Percentiles rank a stretch among this genome's conserved stretches.
phyloP scores from a whole-genome alignment of 2,113 vertebrate genomes.

The Hippoglossus stenolepis region DNA sequence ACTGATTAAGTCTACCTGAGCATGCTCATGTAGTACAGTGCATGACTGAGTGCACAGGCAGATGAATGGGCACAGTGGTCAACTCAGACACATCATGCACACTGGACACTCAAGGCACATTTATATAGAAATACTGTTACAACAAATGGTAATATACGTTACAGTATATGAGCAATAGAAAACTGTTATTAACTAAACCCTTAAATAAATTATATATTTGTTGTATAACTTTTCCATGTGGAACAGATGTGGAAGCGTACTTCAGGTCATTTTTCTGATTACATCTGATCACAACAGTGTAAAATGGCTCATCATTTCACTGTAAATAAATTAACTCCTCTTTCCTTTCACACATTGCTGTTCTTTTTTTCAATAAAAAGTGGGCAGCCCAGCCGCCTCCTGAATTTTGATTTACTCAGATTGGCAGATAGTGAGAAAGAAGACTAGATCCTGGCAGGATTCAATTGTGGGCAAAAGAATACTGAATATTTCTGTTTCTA shows the following conservation, averaged over 20 bases:
- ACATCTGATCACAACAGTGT: not conserved
- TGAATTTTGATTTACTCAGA: constrained; percentile 16
- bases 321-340: not conserved
- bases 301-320: not conserved
- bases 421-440: constrained; percentile 4
- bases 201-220: not conserved
- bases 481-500: not conserved
- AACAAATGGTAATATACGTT: constrained; percentile 9
- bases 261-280: constrained; percentile 11
- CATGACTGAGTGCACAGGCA: constrained; percentile 37
- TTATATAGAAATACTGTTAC: constrained; percentile 12
- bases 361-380: constrained; percentile 6
- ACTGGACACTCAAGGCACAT: constrained; percentile 28
- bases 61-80: constrained; percentile 20
- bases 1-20: constrained; percentile 49
- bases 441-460: constrained; percentile 9
- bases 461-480: not conserved
- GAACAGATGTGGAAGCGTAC: not conserved
- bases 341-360: constrained; percentile 17
- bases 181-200: not conserved
- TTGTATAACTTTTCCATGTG: not conserved
- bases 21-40: constrained; percentile 45
- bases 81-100: constrained; percentile 53
- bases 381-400: not conserved
- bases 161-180: constrained; percentile 11